Evolutionary conservation across 2,113 vertebrate species (phyloP).

Genomic region (Antigone vipio): DNA sequence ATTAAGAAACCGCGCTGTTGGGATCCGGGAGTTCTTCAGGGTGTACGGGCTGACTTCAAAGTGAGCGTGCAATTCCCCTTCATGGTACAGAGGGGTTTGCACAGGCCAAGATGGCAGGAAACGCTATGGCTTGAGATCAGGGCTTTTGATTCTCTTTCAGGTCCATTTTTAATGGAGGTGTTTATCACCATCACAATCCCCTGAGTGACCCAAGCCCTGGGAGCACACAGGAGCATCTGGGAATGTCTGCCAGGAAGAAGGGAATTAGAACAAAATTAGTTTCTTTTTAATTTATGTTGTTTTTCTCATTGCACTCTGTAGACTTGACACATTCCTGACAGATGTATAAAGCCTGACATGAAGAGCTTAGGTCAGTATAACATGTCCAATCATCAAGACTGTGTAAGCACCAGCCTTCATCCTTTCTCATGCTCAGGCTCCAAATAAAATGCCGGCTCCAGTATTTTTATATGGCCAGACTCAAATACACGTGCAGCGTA

Average conservation of each 20-base stretch:
- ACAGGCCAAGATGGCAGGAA: background rate
- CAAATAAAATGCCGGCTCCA: background rate
- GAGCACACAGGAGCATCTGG: background rate
- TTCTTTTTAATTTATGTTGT: background rate
- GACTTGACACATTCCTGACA: background rate
- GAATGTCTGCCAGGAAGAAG: background rate
- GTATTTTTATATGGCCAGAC: background rate
- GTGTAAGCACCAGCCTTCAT: background rate
- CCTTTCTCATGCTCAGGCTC: background rate
- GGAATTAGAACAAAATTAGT: background rate
- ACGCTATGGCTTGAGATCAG: background rate
- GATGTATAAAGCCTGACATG: background rate
- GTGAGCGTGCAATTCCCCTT: fast-evolving
- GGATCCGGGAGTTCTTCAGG: background rate
- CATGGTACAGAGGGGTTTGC: background rate
- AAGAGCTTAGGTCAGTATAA: background rate
- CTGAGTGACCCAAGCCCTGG: background rate
- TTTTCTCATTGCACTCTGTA: background rate
- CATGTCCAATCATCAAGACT: background rate
- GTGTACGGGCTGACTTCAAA: background rate
- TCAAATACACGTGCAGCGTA: background rate
- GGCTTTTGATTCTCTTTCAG: background rate
- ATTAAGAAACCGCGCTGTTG: background rate
- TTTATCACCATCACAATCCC: background rate
- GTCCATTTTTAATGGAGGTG: background rate